phyloP scores from a whole-genome alignment of 1,140 invertebrate genomes.

The Antheraea mylitta region DNA sequence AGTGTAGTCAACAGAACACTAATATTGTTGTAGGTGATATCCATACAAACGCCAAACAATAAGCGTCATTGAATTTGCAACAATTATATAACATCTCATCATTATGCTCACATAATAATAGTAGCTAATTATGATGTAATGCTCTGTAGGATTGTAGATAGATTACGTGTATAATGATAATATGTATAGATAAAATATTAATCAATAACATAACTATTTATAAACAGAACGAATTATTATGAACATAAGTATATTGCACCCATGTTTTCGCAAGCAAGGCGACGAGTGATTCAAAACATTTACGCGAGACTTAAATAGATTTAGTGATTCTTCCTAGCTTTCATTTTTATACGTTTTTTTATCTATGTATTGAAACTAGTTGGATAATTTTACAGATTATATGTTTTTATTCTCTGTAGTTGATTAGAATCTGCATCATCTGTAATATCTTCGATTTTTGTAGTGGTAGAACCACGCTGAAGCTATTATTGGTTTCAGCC shows the following conservation, averaged over 20 bases:
- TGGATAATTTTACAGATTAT: background rate
- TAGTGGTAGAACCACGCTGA: no score
- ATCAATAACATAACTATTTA: background rate
- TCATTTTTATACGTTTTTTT: background rate
- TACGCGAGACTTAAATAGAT: background rate
- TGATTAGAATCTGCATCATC: no score
- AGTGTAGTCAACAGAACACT: background rate
- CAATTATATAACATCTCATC: background rate
- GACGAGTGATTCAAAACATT: conserved; percentile 3
- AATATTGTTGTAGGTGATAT: background rate
- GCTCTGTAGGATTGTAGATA: background rate
- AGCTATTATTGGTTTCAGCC: no score
- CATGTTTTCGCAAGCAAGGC: background rate
- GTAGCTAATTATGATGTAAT: background rate
- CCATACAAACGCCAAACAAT: background rate
- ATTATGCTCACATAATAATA: background rate
- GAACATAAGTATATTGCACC: background rate
- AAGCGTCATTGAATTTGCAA: background rate
- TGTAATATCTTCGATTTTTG: no score
- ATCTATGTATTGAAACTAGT: background rate
- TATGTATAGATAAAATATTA: background rate
- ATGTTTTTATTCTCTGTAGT: background rate
- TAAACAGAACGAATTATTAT: background rate
- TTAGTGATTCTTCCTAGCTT: background rate
- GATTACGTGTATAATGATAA: background rate